Base-by-base conservation (phyloP, 2,113 vertebrate species). In the Odocoileus virginianus region DNA sequence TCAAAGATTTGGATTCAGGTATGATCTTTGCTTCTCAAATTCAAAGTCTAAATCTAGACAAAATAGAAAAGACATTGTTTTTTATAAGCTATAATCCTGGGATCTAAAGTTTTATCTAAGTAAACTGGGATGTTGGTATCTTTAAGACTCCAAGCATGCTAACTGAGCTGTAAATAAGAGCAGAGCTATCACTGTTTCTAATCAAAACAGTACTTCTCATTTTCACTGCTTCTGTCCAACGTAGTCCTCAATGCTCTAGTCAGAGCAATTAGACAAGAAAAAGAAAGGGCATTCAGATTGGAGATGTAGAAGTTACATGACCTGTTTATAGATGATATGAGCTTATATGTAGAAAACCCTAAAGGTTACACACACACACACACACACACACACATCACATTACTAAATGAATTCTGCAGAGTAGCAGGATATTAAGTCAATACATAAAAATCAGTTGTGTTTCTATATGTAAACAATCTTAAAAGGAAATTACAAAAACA, bases 41-140 rank as follows among this genome's bases (percentile, higher is more conserved):
- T 15, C 83, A 40, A 97, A 87, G 87, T 92, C 57, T 94, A 96
- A 95, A 91, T 94, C 71, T 89, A 91, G 64, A 50, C 84, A 86
- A 92, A 86, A 85, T 50, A 86, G 45, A 91, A 83, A 86, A 64
- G 50, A 55, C 6, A 57, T 71, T 92, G 6, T 78, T 93, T 71
- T 89, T 94, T 92, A 89, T 91, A 84, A 95, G 61, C 50, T 91
- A 40, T 23, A 91, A 64, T 96, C 89, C 25, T 17, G 10, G 95
- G 36, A 28, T 90, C 45, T 79, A 47, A 92, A 85, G 36, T 79
- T 55, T 96, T 78, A 84, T 57, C 27, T 83, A 47, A 82, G 30
- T 78, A 94, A 94, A 52, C 40, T 91, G 33, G 2, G 33, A 43
- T 71, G 21, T 87, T 96, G n/a, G 23, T 87, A 87, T 83, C 47